These are phyloP conservation scores for Nomada fabriciana DNA, from an alignment of 2,888 invertebrate genomes.

Conservation along the genomic window DNA sequence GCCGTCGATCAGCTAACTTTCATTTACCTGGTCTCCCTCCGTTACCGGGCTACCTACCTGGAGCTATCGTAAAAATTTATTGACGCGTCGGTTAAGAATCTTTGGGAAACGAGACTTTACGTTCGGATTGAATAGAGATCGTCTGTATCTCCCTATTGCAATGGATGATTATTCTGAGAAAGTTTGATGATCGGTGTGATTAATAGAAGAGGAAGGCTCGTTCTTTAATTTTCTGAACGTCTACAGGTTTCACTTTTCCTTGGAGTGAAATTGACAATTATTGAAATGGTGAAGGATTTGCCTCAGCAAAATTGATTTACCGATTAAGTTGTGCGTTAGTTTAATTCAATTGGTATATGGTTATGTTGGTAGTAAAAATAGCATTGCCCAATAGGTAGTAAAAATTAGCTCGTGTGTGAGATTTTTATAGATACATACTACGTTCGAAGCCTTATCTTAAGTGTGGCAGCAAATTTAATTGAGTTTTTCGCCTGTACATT, in stretches of 20 bases:
- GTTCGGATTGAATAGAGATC: background rate
- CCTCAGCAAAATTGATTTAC: background rate
- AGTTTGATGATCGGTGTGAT: background rate
- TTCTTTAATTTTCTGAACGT: background rate
- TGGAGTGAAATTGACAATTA: background rate
- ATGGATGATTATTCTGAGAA: background rate
- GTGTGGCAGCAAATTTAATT: constrained; percentile 19
- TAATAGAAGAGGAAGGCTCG: background rate
- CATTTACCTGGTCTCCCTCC: constrained; percentile 17
- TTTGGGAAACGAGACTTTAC: background rate
- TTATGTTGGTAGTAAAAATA: too few relatives aligned
- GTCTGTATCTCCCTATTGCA: background rate
- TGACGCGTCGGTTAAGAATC: background rate
- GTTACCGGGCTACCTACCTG: constrained; percentile 1
- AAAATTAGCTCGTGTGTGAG: background rate
- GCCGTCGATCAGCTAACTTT: constrained; percentile 23
- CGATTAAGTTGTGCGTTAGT: too few relatives aligned
- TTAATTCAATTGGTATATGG: too few relatives aligned
- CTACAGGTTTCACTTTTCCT: background rate
- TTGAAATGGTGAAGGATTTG: background rate
- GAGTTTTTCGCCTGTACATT: background rate
- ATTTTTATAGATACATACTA: background rate
- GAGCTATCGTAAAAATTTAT: background rate
- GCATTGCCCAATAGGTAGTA: background rate
- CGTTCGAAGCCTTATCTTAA: background rate